These are phyloP conservation scores for Drosophila murphyi DNA, from an alignment of 1,140 invertebrate species.

Conservation along the genomic window DNA sequence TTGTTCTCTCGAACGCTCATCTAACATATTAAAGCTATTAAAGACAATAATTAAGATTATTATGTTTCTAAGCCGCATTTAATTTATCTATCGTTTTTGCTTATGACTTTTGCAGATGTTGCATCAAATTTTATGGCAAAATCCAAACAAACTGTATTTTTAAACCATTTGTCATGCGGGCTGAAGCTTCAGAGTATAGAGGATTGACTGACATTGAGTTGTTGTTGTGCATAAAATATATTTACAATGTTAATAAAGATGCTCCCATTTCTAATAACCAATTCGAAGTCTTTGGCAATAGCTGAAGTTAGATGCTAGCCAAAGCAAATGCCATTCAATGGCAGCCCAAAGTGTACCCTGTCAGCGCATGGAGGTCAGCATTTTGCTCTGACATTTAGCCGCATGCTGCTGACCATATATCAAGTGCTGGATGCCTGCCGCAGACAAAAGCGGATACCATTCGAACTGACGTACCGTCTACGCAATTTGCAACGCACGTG, in stretches of 20 bases:
- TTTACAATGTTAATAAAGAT: constrained; percentile 27
- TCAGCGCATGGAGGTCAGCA: constrained; percentile 70
- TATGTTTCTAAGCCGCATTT: constrained; percentile 30
- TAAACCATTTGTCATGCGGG: constrained; percentile 33
- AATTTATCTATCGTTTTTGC: constrained; percentile 25
- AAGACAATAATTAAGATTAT: constrained; percentile 59
- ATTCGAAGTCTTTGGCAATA: constrained; percentile 27
- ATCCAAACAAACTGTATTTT: constrained; percentile 8
- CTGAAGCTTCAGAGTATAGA: constrained; percentile 1
- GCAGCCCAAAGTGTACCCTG: constrained; percentile 72
- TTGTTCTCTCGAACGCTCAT: constrained; percentile 40
- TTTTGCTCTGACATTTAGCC: constrained; percentile 73
- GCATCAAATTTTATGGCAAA: constrained; percentile 17
- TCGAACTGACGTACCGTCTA: constrained; percentile 34
- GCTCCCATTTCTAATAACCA: constrained; percentile 44
- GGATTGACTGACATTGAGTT: constrained; percentile 37
- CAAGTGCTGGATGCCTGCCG: constrained; percentile 39
- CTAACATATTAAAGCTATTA: constrained; percentile 25
- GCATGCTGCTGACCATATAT: constrained; percentile 38
- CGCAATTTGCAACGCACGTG: constrained; percentile 78
- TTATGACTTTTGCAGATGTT: constrained; percentile 12
- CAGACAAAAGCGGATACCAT: constrained; percentile 27
- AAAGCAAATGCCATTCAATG: constrained; percentile 54
- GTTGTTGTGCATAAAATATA: constrained; percentile 13
- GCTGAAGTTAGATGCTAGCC: constrained; percentile 13